Evolutionary conservation across 2,113 vertebrate species (phyloP), one percentile per base, ranked within the genome.

Genomic region (Gadus macrocephalus): DNA sequence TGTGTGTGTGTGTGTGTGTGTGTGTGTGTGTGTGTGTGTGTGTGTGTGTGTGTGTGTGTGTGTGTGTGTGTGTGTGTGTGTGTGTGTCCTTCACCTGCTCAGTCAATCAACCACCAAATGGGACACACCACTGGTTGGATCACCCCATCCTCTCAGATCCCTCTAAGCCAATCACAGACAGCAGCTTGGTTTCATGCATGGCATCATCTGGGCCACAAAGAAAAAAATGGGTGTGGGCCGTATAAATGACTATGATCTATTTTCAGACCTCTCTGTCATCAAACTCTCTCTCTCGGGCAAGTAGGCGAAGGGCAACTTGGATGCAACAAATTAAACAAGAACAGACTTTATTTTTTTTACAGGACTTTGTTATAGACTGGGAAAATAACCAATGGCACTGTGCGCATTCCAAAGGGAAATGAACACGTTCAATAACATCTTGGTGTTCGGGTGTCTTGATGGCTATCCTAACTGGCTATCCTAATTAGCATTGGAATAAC

Each of bases 201-300:
- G 5, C 42, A 49, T 75, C 74, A 71, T 28, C 68, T 17, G 69
- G 38, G 66, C 59, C 22, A 20, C 1, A 20, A 20, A 20, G 20
- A 20, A 55, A 69, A 53, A 58, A 12, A 9, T 62, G 27, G 28
- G 65, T 74, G 53, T 66, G 53, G 61, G 76, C 75, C 69, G 62
- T 75, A 75, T 83, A 88, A 81, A 68, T 65, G 56, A 84, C 83
- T 62, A 20, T 1, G 69, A 87, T 89, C 88, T 83, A 85, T 78
- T 86, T 85, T 83, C 89, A 90, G 86, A 87, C 69, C 27, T 70
- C 68, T 76, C n/a, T 35, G 62, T 19, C 53, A 12, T 28, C n/a
- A 22, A 55, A 20, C 58, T 68, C n/a, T 64, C 15, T 19, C 61
- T 20, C 16, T 64, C 22, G 56, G 15, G 5, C 15, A 5, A 15